Conservation (phyloP, 1,140 invertebrate species). For the Panagrolaimus sp. region DNA sequence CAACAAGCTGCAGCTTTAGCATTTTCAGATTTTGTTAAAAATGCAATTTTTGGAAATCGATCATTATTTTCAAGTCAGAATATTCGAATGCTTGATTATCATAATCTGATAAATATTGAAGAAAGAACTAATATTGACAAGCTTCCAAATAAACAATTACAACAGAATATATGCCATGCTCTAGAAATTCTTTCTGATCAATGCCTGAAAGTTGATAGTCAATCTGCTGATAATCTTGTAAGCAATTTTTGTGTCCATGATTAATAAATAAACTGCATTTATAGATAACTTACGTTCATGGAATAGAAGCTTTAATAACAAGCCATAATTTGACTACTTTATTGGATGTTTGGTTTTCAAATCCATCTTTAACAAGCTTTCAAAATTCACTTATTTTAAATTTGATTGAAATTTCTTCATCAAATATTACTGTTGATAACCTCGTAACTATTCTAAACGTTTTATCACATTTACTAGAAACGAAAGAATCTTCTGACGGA, state of each 20-base stretch:
- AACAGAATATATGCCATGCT: neutral
- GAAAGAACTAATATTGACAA: neutral
- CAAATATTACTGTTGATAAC: neutral
- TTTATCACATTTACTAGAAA: neutral
- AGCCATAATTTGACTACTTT: neutral
- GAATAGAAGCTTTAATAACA: neutral
- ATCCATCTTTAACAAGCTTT: neutral
- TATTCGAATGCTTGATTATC: neutral
- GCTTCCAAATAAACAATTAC: neutral
- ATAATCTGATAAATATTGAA: neutral
- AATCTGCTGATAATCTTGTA: neutral
- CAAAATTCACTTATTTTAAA: neutral
- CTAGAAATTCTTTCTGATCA: neutral
- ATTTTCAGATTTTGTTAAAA: neutral
- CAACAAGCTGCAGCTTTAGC: neutral
- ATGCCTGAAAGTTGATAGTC: neutral
- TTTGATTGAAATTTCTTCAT: neutral
- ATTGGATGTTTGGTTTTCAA: neutral
- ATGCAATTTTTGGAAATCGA: neutral
- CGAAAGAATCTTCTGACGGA: neutral
- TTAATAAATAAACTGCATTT: too few relatives aligned
- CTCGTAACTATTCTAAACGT: neutral
- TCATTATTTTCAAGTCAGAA: neutral
- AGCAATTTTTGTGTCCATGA: too few relatives aligned
- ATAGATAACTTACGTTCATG: neutral